phyloP scores from a whole-genome alignment of 2,888 invertebrate species.

The Heliconius ismenius region DNA sequence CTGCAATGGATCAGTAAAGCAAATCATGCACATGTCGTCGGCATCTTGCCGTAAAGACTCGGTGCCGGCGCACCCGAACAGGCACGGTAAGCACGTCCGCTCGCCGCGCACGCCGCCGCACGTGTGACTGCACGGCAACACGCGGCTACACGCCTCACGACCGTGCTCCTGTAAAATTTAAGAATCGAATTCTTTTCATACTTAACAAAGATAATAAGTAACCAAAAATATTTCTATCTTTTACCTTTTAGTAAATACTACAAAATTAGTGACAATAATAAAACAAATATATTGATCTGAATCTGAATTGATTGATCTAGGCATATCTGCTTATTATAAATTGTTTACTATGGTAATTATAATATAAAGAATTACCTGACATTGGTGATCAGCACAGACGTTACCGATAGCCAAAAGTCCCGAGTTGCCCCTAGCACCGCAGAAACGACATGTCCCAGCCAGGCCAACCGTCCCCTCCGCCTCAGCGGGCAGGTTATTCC shows the following conservation, averaged over 20 bases:
- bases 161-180: slow-evolving; percentile 84
- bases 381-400: slow-evolving; percentile 96
- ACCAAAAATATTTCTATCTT: neutral
- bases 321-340: neutral
- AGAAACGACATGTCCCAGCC: slow-evolving; percentile 93
- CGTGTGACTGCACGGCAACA: slow-evolving; percentile 93
- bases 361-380: slow-evolving; percentile 83
- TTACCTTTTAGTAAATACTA: neutral
- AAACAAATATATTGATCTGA: no score
- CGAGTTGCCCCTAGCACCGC: slow-evolving; percentile 91
- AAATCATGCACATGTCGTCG: slow-evolving; percentile 99
- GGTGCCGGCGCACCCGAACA: slow-evolving; percentile 91
- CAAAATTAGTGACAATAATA: neutral
- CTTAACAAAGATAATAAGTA: neutral
- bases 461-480: slow-evolving; percentile 65
- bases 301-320: no score
- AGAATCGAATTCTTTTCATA: neutral
- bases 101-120: slow-evolving; percentile 97
- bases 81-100: slow-evolving; percentile 91
- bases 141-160: slow-evolving; percentile 90
- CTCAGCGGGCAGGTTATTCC: slow-evolving; percentile 49
- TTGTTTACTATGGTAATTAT: neutral
- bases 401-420: slow-evolving; percentile 95
- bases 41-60: slow-evolving; percentile 95
- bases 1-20: slow-evolving; percentile 97